Conservation (phyloP, 1,140 invertebrate species). For the Leptinotarsa defecta region DNA sequence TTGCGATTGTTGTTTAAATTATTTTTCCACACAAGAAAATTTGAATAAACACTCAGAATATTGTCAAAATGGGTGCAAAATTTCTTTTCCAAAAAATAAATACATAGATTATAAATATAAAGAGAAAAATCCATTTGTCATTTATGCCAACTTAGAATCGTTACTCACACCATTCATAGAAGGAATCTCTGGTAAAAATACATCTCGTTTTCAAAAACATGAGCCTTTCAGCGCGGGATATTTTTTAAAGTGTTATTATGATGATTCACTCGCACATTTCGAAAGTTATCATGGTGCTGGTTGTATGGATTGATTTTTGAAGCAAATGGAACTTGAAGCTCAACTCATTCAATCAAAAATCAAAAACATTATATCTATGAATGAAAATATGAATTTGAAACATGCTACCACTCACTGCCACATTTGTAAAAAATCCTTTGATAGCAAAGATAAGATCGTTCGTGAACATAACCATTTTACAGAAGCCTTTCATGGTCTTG, state of each 20-base stretch:
- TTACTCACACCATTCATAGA: conserved; percentile 32
- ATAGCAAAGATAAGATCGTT: background rate
- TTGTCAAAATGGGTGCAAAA: conserved; percentile 23
- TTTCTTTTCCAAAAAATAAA: conserved; percentile 38
- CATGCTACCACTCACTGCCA: background rate
- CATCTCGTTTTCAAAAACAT: conserved; percentile 17
- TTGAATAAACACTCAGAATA: conserved; percentile 40
- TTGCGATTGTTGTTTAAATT: conserved; percentile 53
- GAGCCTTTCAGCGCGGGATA: conserved; percentile 3
- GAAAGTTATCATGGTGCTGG: conserved; percentile 9
- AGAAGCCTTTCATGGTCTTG: background rate
- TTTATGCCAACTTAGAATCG: conserved; percentile 53
- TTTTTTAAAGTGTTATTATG: conserved; percentile 23
- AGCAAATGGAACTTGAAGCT: background rate
- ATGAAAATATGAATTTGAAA: background rate
- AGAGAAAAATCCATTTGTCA: conserved; percentile 47
- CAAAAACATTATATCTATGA: background rate
- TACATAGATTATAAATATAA: conserved; percentile 24
- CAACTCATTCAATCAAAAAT: background rate
- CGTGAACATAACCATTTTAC: background rate
- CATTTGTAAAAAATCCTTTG: background rate
- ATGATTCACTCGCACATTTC: conserved; percentile 23
- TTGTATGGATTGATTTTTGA: conserved; percentile 16
- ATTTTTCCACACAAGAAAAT: conserved; percentile 43
- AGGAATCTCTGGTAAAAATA: conserved; percentile 1